Base-by-base conservation (phyloP, 2,797 vertebrate genomes). In the Cercopithecus neglectus region DNA sequence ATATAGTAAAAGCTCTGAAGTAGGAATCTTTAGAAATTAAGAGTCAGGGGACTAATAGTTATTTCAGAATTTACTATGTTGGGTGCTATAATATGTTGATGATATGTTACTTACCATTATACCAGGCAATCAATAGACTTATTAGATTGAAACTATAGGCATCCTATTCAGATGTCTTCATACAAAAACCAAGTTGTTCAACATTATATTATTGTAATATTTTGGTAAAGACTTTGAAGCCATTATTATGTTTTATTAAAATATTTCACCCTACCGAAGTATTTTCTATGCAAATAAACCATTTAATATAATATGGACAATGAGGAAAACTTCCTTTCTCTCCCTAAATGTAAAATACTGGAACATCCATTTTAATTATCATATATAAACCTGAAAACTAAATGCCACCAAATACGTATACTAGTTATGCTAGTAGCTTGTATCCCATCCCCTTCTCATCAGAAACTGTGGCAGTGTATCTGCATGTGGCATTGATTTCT, bases 401-500 rank as follows among this genome's bases (percentile, higher is more conserved):
- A 13, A 30, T 72, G 16, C 67, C 78, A 89, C 61, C 12, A 95
- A 94, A 92, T 95, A 89, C 70, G 94, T 88, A 33, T 76, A 16
- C 48, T 17, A 50, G 14, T 16, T 17, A 17, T 17, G 48, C 48
- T 50, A 5, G 9, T 55, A 53, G 55, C 8, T 94, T 97, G 84
- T 89, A 80, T 79, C 93, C 50, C 17, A 14, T 93, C 6, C 39
- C 75, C 74, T 88, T 95, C 67, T 98, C 44, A 91, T 95, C 74
- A 96, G 83, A 97, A 97, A 89, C 48, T 26, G 75, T 48, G 33
- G 55, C 93, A 24, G 59, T 88, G 3, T 75, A 22, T 93, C 95
- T 96, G 79, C 21, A 41, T 50, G 24, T 57, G 70, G 79, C 90
- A 98, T 89, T 96, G 98, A 98, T 98, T 99, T 99, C 99, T 99